phyloP scores from a whole-genome alignment of 2,113 vertebrate genomes.

The Lipotes vexillifer region DNA sequence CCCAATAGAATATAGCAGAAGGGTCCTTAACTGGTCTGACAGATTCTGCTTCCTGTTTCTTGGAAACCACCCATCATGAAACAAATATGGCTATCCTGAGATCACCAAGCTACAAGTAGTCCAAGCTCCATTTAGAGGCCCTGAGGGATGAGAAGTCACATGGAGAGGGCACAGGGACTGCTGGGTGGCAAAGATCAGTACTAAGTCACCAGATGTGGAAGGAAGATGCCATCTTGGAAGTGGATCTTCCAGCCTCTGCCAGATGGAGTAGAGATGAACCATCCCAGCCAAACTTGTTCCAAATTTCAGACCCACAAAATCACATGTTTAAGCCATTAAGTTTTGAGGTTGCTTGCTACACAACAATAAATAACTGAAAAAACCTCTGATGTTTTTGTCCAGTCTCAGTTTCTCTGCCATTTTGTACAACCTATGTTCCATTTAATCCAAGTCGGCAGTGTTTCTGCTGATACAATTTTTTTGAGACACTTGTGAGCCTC shows the following conservation, averaged over 20 bases:
- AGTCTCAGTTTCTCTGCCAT: not conserved
- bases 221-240: not conserved
- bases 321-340: not conserved
- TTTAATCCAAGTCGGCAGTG: not conserved
- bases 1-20: too few species aligned
- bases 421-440: not conserved
- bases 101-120: too few species aligned
- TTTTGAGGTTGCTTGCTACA: not conserved
- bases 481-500: not conserved
- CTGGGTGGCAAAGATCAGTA: not conserved
- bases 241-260: not conserved
- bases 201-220: not conserved
- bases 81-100: not conserved
- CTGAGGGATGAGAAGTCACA: not conserved
- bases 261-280: not conserved
- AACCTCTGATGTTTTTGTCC: not conserved
- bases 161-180: not conserved
- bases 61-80: not conserved
- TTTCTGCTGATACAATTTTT: not conserved
- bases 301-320: not conserved
- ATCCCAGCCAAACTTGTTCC: not conserved
- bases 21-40: not conserved
- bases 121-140: not conserved
- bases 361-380: not conserved
- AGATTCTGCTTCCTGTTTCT: not conserved